Evolutionary conservation across 2,113 vertebrate species (phyloP).

Genomic region (Campylorhamphus procurvoides): DNA sequence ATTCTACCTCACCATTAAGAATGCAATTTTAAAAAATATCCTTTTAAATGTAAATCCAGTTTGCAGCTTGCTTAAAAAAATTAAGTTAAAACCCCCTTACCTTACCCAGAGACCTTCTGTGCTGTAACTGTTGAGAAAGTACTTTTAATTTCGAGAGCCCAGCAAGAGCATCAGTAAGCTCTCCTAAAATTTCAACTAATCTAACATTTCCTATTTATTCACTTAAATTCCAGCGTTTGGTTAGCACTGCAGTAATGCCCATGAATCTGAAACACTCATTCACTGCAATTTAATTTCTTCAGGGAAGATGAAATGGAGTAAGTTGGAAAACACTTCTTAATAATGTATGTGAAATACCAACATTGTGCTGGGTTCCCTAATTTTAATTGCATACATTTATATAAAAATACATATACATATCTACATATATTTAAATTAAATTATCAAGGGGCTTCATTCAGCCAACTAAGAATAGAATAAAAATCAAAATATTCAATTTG

Average conservation of each 20-base stretch:
- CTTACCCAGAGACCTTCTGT: background rate
- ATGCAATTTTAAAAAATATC: background rate
- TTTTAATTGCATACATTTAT: background rate
- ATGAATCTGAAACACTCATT: background rate
- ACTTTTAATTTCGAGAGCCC: background rate
- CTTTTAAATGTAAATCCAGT: background rate
- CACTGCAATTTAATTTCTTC: background rate
- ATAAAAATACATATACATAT: background rate
- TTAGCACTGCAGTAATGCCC: background rate
- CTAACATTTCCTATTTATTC: background rate
- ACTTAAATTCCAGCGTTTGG: background rate
- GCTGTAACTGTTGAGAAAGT: background rate
- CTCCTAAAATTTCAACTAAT: background rate
- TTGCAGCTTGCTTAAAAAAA: background rate
- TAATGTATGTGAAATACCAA: background rate
- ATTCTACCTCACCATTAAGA: background rate
- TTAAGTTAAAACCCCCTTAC: background rate
- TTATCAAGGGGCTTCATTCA: background rate
- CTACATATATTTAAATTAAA: background rate
- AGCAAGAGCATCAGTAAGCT: background rate
- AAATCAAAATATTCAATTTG: background rate
- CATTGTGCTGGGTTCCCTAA: background rate
- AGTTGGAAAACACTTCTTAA: background rate
- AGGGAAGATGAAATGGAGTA: background rate
- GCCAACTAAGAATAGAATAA: background rate